Conservation (phyloP, 2,113 vertebrate genomes). For the Bambusicola thoracicus region DNA sequence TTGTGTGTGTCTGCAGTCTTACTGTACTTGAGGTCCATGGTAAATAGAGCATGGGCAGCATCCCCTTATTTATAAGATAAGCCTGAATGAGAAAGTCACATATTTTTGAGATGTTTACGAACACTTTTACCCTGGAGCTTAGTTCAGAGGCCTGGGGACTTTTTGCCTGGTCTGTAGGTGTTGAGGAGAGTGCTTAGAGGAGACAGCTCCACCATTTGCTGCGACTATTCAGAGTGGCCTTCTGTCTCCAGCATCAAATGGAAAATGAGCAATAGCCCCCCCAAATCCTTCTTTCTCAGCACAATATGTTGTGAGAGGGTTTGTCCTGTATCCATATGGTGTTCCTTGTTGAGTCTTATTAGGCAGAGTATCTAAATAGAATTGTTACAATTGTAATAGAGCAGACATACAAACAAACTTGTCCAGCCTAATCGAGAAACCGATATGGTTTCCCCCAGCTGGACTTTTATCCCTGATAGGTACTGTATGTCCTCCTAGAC, state of each 20-base stretch:
- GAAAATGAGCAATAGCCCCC: neutral
- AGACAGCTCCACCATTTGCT: neutral
- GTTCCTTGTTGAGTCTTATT: neutral
- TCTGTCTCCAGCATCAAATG: neutral
- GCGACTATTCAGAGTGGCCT: neutral
- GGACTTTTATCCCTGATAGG: constrained; percentile 14
- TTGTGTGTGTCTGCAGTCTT: neutral
- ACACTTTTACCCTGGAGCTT: neutral
- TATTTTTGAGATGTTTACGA: neutral
- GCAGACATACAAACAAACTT: neutral
- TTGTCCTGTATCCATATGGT: neutral
- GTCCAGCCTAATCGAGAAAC: neutral
- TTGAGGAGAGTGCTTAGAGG: fast-evolving
- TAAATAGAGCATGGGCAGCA: fast-evolving
- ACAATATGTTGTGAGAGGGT: neutral
- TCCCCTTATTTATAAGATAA: neutral
- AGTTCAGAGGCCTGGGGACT: neutral
- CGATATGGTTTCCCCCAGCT: neutral
- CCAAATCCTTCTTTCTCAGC: neutral
- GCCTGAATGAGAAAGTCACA: neutral
- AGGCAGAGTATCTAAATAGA: neutral
- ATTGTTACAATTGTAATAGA: neutral
- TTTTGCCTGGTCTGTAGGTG: neutral
- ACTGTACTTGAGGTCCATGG: neutral
- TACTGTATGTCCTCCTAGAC: constrained; percentile 42